Evolutionary conservation across 2,888 invertebrate genomes (phyloP), one percentile per base, ranked within the genome.

Genomic region (Parnassius smintheus): DNA sequence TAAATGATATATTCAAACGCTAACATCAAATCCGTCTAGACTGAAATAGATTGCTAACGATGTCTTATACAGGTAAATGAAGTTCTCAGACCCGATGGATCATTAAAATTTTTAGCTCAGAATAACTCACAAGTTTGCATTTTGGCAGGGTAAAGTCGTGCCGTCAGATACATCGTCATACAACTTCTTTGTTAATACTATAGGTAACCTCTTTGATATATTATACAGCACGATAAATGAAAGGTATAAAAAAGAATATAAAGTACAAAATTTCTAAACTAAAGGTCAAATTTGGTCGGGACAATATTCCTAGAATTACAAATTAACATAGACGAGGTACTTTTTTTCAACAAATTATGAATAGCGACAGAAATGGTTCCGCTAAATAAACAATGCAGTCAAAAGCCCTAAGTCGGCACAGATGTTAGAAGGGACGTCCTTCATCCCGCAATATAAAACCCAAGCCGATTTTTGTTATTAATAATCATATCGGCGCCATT

Each of bases 401-500:
- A 77, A 77, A 78, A 79, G 62, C 59, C 80, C 82, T 84, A 83
- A 86, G 83, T 74, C 82, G 78, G 70, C 85, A 78, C 89, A 89
- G 80, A 88, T 90, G 90, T 82, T 69, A 73, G 75, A 76, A 78
- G 80, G 78, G 77, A 79, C 80, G 82, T 78, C 79, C 80, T 80
- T 78, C 78, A 76, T 77, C 76, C 78, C 79, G 80, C 73, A 81
- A 82, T 83, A 84, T 84, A 85, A 85, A 88, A 88, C 86, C 84
- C 81, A 82, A 80, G 73, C 76, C 73, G 78, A 76, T 85, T 83
- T 85, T 88, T 82, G 83, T 88, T 90, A 89, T 90, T 89, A 90
- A 89, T 90, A 90, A 90, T 88, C 82, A 83, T 83, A 86, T 79
- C 82, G 86, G 81, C 88, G 89, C 89, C 90, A 86, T 89, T 84